Base-by-base conservation (phyloP, 2,797 vertebrate genomes). In the Neomorphus geoffroyi region DNA sequence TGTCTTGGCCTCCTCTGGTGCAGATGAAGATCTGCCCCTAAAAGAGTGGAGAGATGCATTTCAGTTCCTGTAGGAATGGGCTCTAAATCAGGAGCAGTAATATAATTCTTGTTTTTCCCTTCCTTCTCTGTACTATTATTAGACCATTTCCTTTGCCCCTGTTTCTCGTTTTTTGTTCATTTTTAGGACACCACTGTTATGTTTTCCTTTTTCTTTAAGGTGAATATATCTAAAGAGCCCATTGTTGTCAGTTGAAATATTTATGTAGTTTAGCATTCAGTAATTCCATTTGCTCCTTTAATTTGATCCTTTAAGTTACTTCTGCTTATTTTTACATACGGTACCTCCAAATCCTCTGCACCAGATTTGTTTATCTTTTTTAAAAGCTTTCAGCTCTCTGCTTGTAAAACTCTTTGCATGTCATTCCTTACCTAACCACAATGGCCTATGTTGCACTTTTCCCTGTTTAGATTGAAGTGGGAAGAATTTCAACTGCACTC, bases 251-350 rank as follows among this genome's bases (percentile, higher is more conserved):
- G 46, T 39, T 94, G 91, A 96, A 97, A 96, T 96, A 92, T 94
- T 97, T 97, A 83, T 96, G 90, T 92, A 96, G 92, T 93, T 98
- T 96, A 96, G 93, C 93, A 74, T 95, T 93, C 82, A 87, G 87
- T 95, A 96, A 93, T 95, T 96, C 92, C 90, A 91, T 90, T 97
- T 96, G 85, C 61, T 93, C 92, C 92, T 96, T 93, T 96, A 93
- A 96, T 93, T 96, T 92, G 96, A 94, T 96, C 90, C 91, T 94
- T 97, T 94, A 94, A 94, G 86, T 96, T 94, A 92, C 77, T 96
- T 96, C 92, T 96, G 94, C 89, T 97, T 97, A 96, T 97, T 97
- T 98, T 97, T 97, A 94, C 82, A 87, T 87, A 96, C 93, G 86
- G 90, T 66, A 92, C 73, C 91, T 97, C 89, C 72, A 96, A 96